Evolutionary conservation across 2,113 vertebrate genomes (phyloP).

Genomic region (Thermophis baileyi): DNA sequence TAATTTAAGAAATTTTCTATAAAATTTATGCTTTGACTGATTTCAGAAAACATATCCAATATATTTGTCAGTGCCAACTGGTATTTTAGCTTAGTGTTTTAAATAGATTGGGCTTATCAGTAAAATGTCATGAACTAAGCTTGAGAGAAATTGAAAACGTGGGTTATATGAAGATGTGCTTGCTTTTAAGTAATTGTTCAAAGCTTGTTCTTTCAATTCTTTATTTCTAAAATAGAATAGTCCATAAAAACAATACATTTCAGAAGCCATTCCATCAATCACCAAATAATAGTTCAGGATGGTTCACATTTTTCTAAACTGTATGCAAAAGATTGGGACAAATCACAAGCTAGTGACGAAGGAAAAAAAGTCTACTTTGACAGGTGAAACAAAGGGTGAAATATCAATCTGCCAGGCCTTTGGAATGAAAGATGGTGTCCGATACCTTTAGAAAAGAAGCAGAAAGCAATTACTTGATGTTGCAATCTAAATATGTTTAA

Average conservation of each 20-base stretch:
- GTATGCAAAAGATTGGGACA: constrained; percentile 42
- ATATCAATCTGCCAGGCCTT: constrained; percentile 40
- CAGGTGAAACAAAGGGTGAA: constrained; percentile 32
- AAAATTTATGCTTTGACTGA: background rate
- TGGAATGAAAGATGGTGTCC: constrained; percentile 19
- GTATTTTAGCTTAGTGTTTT: background rate
- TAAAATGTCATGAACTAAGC: background rate
- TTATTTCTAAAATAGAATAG: constrained; percentile 23
- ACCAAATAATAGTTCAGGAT: constrained; percentile 48
- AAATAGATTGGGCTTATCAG: constrained; percentile 1
- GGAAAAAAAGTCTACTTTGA: constrained; percentile 48
- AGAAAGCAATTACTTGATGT: background rate
- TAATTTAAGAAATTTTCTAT: background rate
- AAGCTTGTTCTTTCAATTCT: constrained; percentile 9
- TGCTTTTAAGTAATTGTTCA: constrained; percentile 26
- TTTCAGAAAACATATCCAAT: background rate
- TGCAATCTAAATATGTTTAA: background rate
- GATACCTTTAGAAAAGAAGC: background rate
- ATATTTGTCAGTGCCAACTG: background rate
- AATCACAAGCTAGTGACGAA: constrained; percentile 53
- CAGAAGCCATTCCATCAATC: constrained; percentile 35
- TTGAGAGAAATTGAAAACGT: background rate
- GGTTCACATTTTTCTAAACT: constrained; percentile 39
- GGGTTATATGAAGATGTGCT: constrained; percentile 6
- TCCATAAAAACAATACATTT: constrained; percentile 18